Evolutionary conservation across 2,797 vertebrate genomes (phyloP).

Genomic region (Lindbergichthys nudifrons): DNA sequence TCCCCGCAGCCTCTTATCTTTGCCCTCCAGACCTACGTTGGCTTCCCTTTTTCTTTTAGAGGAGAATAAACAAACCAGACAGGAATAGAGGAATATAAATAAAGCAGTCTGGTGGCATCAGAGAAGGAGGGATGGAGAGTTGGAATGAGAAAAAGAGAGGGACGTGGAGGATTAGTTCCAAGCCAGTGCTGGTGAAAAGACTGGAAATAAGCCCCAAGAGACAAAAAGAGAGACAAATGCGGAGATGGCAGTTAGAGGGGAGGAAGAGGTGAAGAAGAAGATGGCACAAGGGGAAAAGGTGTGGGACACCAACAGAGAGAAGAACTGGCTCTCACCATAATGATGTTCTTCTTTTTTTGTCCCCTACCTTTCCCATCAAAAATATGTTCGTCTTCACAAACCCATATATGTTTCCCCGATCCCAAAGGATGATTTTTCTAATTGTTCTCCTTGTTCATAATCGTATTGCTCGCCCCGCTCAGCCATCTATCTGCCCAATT

Average conservation of each 20-base stretch:
- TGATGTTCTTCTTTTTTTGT: slow-evolving; percentile 12
- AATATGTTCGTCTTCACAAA: slow-evolving; percentile 4
- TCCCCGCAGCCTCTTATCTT: slow-evolving; percentile 66
- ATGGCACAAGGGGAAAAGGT: not conserved
- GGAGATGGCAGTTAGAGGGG: not conserved
- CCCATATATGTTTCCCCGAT: slow-evolving; percentile 1
- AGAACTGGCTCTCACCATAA: slow-evolving; percentile 29
- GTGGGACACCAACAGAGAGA: slow-evolving; percentile 42
- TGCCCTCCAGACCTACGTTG: slow-evolving; percentile 73
- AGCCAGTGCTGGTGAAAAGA: slow-evolving; percentile 76
- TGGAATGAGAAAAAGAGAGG: slow-evolving; percentile 41
- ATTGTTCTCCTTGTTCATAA: slow-evolving; percentile 32
- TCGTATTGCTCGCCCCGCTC: slow-evolving; percentile 18
- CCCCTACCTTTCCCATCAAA: slow-evolving; percentile 14
- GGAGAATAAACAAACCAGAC: slow-evolving; percentile 65
- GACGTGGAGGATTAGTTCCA: slow-evolving; percentile 68
- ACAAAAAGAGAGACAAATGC: slow-evolving; percentile 20
- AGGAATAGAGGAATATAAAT: slow-evolving; percentile 57
- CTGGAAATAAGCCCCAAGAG: slow-evolving; percentile 65
- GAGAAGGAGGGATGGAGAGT: slow-evolving; percentile 48
- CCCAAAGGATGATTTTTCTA: slow-evolving; percentile 1
- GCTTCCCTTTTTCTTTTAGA: slow-evolving; percentile 65
- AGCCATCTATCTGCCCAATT: slow-evolving; percentile 28
- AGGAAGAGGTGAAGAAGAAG: slow-evolving; percentile 17
- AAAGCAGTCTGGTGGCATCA: slow-evolving; percentile 63